Base-by-base conservation (phyloP, 1,140 invertebrate species). In the Drosophila navojoa region DNA sequence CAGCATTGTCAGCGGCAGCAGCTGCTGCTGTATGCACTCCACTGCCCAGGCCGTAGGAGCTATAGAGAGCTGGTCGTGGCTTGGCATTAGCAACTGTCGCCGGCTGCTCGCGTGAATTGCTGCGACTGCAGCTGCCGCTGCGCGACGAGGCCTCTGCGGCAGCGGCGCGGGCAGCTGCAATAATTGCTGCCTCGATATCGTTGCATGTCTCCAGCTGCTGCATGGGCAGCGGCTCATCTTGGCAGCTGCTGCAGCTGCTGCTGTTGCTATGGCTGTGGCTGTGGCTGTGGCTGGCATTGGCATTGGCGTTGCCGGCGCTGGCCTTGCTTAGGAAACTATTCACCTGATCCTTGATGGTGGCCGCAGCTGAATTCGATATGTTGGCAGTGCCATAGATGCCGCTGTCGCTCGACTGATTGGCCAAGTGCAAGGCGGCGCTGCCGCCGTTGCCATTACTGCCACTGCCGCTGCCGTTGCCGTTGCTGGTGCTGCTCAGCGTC, bases 131-230 rank as follows among this genome's bases (percentile, higher is more conserved):
- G 62, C 64, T 87, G 78, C 55, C 71, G 57, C 76, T 75, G 6
- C 79, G 67, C 16, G 54, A 57, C 0, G 54, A 57, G 3, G 38
- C 38, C 2, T 60, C 64, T 2, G 79, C 81, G 7, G 75, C 81
- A 10, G 87, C 90, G 1, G 81, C 84, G 22, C 87, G 81, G 9
- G 90, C 90, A 0, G 90, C 90, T 9, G 90, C 90, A 38, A 91
- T 84, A 11, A 91, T 91, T 35, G 81, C 90, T n/a, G 90, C 64
- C 55, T 91, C 90, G 55, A 91, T 91, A 25, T 91, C 90, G 59
- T 91, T 90, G 67, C 90, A 91, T 1, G 90, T 91, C 62, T 91
- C 90, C 16, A 91, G 60, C 70, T 91, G 90, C 19, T 91, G 81
- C 72, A 76, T 68, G 45, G 77, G 60, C 27, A 79, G 35, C 32